Base-by-base conservation (phyloP, 1,140 invertebrate species). In the Cheumatopsyche charites region DNA sequence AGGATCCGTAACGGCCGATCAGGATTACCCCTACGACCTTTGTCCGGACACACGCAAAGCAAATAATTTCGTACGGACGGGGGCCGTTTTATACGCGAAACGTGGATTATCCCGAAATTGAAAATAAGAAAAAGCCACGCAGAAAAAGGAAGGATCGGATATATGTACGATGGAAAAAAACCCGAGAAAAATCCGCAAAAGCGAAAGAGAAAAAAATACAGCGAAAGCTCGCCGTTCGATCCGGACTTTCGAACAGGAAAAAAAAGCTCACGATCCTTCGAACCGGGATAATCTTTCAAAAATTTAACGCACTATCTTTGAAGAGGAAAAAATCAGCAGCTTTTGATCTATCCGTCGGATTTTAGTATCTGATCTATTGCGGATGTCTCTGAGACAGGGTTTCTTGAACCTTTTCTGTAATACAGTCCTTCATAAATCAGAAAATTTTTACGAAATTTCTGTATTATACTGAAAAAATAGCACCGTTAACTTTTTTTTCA, bases 41-140 rank as follows among this genome's bases (percentile, higher is more conserved):
- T 58, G 45, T 69, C 67, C 23, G 67, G 29, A 36, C 29, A 67
- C 63, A 67, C 63, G 63, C 26, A 23, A 47, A 26, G 17, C 26
- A 62, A 62, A 70, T 70, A 70, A 70, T 70, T 70, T 70, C 49
- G 36, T 19, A 13, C 29, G 23, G 49, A 70, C 42, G 49, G 29
- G 29, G 29, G 55, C 19, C 67, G 49, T 62, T 70, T 70, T 70
- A 70, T 62, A 55, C 49, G 52, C 29, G 55, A 70, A 62, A 70
- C 67, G 67, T 70, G 67, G 67, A 70, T 70, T 70, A 70, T 62
- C 47, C 41, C 41, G 36, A 66, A 66, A 66, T 66, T 66, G 63
- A 47, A 66, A 66, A 47, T 66, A 66, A 66, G 63, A 25, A 66
- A 23, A 42, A 42, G 43, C 6, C 15, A 52, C 47, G 19, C 47